Base-by-base conservation (phyloP, 2,888 invertebrate genomes). In the Patella caerulea region DNA sequence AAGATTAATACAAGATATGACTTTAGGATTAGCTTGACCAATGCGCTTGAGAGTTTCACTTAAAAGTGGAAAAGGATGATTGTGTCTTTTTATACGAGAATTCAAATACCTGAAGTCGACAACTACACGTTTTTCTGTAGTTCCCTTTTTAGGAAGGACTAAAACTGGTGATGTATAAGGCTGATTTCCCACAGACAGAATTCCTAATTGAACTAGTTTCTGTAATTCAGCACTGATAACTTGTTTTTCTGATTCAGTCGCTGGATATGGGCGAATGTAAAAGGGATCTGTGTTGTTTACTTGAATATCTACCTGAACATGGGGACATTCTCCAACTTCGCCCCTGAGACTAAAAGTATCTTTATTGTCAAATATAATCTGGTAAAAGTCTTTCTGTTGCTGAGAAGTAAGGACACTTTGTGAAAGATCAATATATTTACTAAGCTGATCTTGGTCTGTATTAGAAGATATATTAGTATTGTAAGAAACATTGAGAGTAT, bases 131-230 rank as follows among this genome's bases (percentile, higher is more conserved):
- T n/a, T 65, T n/a, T 65, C 3, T n/a, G 65, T 19, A 65, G 65
- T n/a, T 19, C 65, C 11, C n/a, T 7, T n/a, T n/a, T n/a, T n/a
- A n/a, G n/a, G n/a, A n/a, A n/a, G n/a, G n/a, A n/a, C n/a, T n/a
- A n/a, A n/a, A 14, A 65, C 65, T n/a, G 65, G 65, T 9, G 19
- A 19, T n/a, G 65, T 65, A 14, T 65, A 65, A 19, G 65, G 65
- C n/a, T 65, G 65, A 65, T 65, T 15, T 12, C 65, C 65, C 7
- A 65, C 24, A 65, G 65, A n/a, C 24, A 65, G 24, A 3, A 65
- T 65, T 9, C 65, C 65, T 65, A 65, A 65, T n/a, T n/a, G 24
- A 12, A 65, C 65, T 65, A 65, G n/a, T 65, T 65, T 65, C 65
- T n/a, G 65, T 65, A 65, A 65, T 65, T 65, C 65, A n/a, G n/a